Conservation (phyloP, 2,113 vertebrate species). For the Sialia sialis region DNA sequence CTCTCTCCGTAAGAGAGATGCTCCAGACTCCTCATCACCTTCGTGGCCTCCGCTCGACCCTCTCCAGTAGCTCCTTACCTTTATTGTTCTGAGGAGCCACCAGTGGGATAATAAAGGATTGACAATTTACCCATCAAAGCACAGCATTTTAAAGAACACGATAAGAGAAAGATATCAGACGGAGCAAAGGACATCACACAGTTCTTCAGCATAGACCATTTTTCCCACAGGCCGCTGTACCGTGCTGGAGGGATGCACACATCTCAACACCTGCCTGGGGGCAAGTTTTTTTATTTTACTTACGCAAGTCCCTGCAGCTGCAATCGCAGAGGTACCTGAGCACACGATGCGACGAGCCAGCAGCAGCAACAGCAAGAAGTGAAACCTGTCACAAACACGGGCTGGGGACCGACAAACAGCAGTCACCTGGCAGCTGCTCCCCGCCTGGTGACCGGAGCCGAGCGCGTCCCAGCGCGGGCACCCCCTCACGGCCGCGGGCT, state of each 20-base stretch:
- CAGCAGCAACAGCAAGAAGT: neutral
- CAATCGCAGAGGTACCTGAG: neutral
- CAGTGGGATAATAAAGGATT: neutral
- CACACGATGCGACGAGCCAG: neutral
- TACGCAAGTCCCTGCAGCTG: neutral
- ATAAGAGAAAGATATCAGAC: neutral
- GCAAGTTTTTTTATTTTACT: neutral
- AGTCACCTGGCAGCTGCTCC: neutral
- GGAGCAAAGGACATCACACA: neutral
- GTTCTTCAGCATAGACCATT: neutral
- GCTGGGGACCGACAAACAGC: neutral
- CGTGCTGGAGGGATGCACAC: neutral
- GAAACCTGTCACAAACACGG: neutral
- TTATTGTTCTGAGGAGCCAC: neutral
- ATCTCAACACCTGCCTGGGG: neutral
- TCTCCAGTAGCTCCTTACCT: neutral
- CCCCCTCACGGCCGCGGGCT: neutral
- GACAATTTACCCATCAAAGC: neutral
- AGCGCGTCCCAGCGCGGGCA: neutral
- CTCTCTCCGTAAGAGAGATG: neutral
- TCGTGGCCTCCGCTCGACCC: fast-evolving
- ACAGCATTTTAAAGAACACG: fast-evolving
- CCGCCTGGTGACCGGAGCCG: neutral
- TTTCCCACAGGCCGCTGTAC: neutral
- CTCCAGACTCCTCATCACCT: neutral